These are phyloP conservation scores for Gymnoscopelus microlampas DNA, from an alignment of 2,797 vertebrate species.

Conservation along the genomic window DNA sequence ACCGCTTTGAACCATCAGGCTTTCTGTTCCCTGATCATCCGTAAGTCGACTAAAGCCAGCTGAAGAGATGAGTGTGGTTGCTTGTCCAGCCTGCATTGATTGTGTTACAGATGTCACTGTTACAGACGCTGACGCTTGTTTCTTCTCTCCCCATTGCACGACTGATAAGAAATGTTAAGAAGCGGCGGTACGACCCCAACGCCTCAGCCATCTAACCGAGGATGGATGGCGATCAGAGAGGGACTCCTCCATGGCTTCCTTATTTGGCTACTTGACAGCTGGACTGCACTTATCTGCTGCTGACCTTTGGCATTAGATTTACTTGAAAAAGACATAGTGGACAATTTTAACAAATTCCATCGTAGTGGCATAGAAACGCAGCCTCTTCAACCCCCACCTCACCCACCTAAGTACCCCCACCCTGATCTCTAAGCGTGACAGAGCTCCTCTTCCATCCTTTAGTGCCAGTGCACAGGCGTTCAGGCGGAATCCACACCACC, in stretches of 20 bases:
- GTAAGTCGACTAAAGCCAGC: constrained; percentile 10
- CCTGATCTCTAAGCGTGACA: constrained; percentile 71
- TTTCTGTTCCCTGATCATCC: no score
- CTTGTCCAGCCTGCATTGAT: constrained; percentile 62
- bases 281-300: constrained; percentile 84
- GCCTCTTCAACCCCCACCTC: constrained; percentile 70
- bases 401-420: constrained; percentile 52
- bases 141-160: constrained; percentile 52
- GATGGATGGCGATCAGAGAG: constrained; percentile 67
- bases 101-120: constrained; percentile 23
- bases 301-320: constrained; percentile 82
- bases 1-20: no score
- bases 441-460: constrained; percentile 85
- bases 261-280: constrained; percentile 76
- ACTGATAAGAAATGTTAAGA: constrained; percentile 96
- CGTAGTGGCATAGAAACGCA: constrained; percentile 80
- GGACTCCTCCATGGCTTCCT: constrained; percentile 81
- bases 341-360: constrained; percentile 81
- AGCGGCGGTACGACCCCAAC: constrained; percentile 93
- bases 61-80: constrained; percentile 60
- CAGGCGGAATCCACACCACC: constrained; percentile 72
- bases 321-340: constrained; percentile 82
- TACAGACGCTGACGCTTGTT: constrained; percentile 76
- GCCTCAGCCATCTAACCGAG: constrained; percentile 90
- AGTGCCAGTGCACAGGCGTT: constrained; percentile 85